Evolutionary conservation across 2,888 invertebrate genomes (phyloP).

Genomic region (Diplolepis rosae): DNA sequence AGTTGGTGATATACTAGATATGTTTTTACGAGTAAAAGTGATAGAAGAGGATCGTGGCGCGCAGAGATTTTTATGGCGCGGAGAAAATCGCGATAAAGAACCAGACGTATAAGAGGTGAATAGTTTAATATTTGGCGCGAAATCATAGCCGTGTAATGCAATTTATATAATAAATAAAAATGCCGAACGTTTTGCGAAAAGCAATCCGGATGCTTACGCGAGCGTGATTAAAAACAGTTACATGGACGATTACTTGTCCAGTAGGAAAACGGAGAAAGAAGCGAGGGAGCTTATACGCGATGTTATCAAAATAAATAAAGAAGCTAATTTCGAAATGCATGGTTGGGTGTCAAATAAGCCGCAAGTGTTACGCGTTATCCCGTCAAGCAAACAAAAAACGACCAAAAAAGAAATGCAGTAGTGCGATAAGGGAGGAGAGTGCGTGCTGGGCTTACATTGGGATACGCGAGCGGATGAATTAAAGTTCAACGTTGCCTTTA

Average conservation of each 20-base stretch:
- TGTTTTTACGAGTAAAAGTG: conserved; percentile 33
- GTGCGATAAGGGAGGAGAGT: not conserved
- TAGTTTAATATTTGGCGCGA: conserved; percentile 14
- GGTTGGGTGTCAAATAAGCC: conserved; percentile 46
- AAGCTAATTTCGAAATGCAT: conserved; percentile 49
- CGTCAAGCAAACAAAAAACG: not conserved
- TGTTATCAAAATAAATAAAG: conserved; percentile 38
- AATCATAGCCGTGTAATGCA: conserved; percentile 22
- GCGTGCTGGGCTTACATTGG: not conserved
- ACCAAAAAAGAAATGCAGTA: not conserved
- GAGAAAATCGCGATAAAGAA: no score
- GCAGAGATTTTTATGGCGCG: no score
- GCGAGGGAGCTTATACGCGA: conserved; percentile 44
- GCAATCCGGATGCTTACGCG: not conserved
- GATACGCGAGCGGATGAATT: not conserved
- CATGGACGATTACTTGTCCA: conserved; percentile 44
- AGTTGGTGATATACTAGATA: conserved; percentile 27
- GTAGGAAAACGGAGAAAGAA: conserved; percentile 46
- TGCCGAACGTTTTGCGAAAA: not conserved
- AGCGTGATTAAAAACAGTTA: not conserved
- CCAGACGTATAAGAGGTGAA: conserved; percentile 30
- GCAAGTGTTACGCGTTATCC: no score
- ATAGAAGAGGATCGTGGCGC: not conserved
- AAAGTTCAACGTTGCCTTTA: not conserved
- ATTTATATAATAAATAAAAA: conserved; percentile 30